Base-by-base conservation (phyloP, 1,140 invertebrate genomes). In the Microplitis demolitor region DNA sequence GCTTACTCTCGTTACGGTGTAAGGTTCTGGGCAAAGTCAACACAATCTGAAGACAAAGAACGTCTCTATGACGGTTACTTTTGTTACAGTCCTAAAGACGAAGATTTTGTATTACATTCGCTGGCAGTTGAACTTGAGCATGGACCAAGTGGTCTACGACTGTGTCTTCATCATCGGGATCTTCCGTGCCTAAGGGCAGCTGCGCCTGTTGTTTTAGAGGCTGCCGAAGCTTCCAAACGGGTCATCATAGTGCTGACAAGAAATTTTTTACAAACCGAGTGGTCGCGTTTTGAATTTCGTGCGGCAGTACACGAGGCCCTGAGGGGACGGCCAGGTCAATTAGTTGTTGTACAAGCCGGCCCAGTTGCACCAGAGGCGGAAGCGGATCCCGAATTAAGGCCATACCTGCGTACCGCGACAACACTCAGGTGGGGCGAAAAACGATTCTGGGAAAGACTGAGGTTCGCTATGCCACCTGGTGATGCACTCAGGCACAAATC, bases 61-160 rank as follows among this genome's bases (percentile, higher is more conserved):
- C 96, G 96, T 78, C 87, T 96, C 9, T 98, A 96, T 85, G 97
- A 98, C 82, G 96, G 94, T 50, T 97, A 97, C 84, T 92, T 98
- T 3, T 93, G 95, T 73, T 97, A 98, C 87, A 96, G 95, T 73
- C 93, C 95, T 16, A 95, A 96, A 85, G 96, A 98, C 85, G 94
- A 97, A 79, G 92, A 96, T 80, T 96, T 96, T 81, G 93, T 97
- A 0, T 88, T 94, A 34, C 93, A 95, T 76, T 93, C 93, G 6
- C 89, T 98, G 53, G 93, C 93, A 3, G 91, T 91, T 2, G 94
- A 96, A 78, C 84, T 98, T 63, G 96, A 98, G 84, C 92, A 93
- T 16, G 91, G 90, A 0, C 88, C 90, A 2, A 87, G 88, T 2
- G 87, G 87, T 66, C 95, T 96, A 74, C 91, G 95, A 56, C 89